Evolutionary conservation across 2,888 invertebrate species (phyloP), one percentile per base, ranked within the genome.

Genomic region (Cerastoderma edule): DNA sequence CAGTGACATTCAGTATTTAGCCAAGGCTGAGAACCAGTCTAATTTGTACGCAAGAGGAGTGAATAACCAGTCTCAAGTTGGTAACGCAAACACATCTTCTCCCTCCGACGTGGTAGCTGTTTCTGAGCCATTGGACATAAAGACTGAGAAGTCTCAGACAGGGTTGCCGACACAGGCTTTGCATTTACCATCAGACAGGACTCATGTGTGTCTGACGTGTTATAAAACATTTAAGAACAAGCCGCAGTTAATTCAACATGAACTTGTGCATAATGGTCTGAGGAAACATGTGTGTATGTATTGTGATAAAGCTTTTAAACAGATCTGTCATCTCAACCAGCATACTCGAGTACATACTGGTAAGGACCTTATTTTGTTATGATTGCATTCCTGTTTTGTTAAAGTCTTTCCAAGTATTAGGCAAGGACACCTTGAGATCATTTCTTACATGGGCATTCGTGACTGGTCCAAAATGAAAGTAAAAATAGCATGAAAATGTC

Each of bases 201-300:
- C 97, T 0, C 98, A 98, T 94, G 97, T 98, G 93, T 98, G 98
- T 94, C 97, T 97, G 94, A 98, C 98, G 94, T 99, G 98, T 94
- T 95, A 97, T 93, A 98, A 98, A 94, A 97, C 97, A 84, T 99
- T 99, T 95, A 97, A 97, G 93, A 97, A 97, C 91, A 98, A 98
- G 94, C 98, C 98, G 93, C 99, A 99, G 94, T 95, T 99, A 91
- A 96, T 97, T 8, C 99, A 99, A 94, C 99, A 99, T 93, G 98
- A 97, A 93, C 95, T 97, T 89, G 98, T 99, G 71, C 99, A 99
- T 92, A 98, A 98, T 27, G 98, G 98, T 68, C 97, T 98, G 93
- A 97, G 98, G 93, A 98, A 98, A 13, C 98, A 98, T 94, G 98
- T 98, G 94, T 98, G 98, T 94, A 96, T 97, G 91, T 98, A 98